Evolutionary conservation across 2,113 vertebrate genomes (phyloP), one percentile per base, ranked within the genome.

Genomic region (Strix uralensis): DNA sequence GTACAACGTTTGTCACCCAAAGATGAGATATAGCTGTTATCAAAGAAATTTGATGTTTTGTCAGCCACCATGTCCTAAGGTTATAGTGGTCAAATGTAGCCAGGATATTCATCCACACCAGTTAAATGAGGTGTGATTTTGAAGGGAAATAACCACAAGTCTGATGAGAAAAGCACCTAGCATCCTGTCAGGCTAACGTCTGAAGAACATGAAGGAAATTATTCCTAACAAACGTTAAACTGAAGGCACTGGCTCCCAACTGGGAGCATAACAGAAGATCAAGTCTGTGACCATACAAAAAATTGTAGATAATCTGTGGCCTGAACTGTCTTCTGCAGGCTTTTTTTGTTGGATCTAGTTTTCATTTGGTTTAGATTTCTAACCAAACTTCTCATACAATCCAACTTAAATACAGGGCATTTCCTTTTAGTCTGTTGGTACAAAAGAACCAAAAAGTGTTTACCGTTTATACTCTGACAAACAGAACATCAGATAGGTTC

Each of bases 71-170:
- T 81, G 70, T 96, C 73, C 61, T 75, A 79, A 91, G 95, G 90
- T 96, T 97, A 69, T 57, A 81, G 46, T 32, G 74, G 77, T 96
- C 94, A 97, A 91, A 96, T 66, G 85, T 92, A 94, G 77, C 55
- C 75, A 78, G 71, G 69, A n/a, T 94, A 79, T 86, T 96, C 55
- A 94, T 87, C 71, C 40, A 81, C 65, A 88, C 89, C 93, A 97
- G 81, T 81, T 95, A 96, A 96, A 97, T 74, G 40, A 92, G 58
- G 22, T 95, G 70, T 86, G 93, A 90, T 80, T 84, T 94, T 94
- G 81, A 93, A 90, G 36, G 54, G 61, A 87, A 91, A 63, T 84
- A 89, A 71, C 59, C 32, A 51, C 55, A 81, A 42, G 67, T 34
- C 46, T 84, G 38, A 52, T 74, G 63, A 83, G 62, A 77, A 95